Evolutionary conservation across 92 coral and sea anemone species (phyloP).

Genomic region (Pocillopora meandrina): DNA sequence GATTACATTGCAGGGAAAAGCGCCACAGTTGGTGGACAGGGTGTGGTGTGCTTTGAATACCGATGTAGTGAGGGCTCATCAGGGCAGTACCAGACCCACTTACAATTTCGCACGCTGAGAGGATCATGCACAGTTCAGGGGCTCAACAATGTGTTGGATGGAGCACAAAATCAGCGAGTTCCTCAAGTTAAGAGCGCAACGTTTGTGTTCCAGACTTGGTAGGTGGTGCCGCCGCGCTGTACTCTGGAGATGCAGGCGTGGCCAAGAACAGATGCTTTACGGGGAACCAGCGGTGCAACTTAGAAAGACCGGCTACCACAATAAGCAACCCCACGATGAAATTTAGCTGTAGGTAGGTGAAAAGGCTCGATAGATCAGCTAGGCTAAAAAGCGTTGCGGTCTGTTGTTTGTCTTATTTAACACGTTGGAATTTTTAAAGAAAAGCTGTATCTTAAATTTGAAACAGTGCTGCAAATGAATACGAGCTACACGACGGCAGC

Average conservation of each 20-base stretch:
- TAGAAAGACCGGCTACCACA: background rate
- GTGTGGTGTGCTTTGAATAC: slow-evolving; percentile 20
- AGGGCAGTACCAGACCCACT: background rate
- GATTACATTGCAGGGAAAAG: background rate
- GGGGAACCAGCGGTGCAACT: background rate
- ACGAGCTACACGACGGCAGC: no score
- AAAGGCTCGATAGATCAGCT: no score
- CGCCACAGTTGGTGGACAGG: background rate
- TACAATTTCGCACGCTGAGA: background rate
- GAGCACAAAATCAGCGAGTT: background rate
- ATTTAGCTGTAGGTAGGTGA: background rate
- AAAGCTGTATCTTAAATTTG: no score
- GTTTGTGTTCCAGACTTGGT: background rate
- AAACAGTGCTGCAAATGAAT: no score
- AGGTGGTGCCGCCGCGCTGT: background rate
- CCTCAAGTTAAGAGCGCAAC: background rate
- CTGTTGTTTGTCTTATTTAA: no score
- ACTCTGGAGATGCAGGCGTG: background rate
- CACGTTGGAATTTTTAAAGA: no score
- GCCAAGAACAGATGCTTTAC: slow-evolving; percentile 2
- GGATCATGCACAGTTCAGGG: background rate
- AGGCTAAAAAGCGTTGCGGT: no score
- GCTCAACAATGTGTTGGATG: background rate
- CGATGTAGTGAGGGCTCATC: background rate
- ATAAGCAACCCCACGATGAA: background rate